A percentile compares a stretch with the other conserved stretches of the same genome.
phyloP scores from a whole-genome alignment of 2,888 invertebrate species.

The Sinodicranocentrus sp. region DNA sequence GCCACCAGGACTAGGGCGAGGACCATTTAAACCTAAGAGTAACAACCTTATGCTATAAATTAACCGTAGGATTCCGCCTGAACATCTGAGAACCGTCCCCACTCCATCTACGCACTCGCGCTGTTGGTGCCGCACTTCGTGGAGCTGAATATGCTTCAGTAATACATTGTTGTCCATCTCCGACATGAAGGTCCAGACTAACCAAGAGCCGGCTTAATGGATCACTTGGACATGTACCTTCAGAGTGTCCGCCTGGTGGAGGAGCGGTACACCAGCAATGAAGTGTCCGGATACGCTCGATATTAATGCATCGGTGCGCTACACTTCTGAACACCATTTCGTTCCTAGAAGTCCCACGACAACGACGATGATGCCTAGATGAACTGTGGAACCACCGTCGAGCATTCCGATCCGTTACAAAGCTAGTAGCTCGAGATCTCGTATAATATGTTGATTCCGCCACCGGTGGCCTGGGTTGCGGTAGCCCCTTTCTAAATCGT shows the following conservation, averaged over 20 bases:
- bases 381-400: background rate
- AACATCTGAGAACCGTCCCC: background rate
- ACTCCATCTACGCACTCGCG: slow-evolving; percentile 21
- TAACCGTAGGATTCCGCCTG: too few species aligned
- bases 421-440: background rate
- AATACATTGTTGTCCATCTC: background rate
- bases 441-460: background rate
- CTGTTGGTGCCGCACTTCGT: background rate
- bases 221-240: slow-evolving; percentile 13
- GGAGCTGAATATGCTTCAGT: background rate
- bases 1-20: too few species aligned
- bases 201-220: slow-evolving; percentile 23
- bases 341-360: background rate
- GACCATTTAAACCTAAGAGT: too few species aligned
- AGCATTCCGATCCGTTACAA: background rate
- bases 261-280: slow-evolving; percentile 15
- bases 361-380: background rate
- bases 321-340: background rate
- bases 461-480: slow-evolving; percentile 48
- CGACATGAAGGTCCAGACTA: slow-evolving; percentile 41
- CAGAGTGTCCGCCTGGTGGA: slow-evolving; percentile 1
- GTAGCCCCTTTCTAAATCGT: slow-evolving; percentile 56
- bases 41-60: too few species aligned
- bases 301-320: background rate
- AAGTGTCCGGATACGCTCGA: background rate